Conservation (phyloP, 1,140 invertebrate genomes). For the Scylla paramamosain region DNA sequence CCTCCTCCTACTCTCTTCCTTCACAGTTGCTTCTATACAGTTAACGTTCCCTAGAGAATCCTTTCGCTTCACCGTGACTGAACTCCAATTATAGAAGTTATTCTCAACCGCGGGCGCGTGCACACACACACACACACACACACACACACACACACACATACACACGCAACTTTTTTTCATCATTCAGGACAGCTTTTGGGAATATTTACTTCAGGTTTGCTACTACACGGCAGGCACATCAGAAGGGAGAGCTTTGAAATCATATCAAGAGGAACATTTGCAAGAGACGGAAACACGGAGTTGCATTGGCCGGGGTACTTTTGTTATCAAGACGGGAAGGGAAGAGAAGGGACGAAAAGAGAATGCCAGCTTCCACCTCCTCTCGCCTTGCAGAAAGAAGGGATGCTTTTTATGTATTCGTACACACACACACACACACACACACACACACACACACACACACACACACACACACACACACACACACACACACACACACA, state of each 20-base stretch:
- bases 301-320: background rate
- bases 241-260: background rate
- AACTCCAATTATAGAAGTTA: too few species aligned
- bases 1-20: too few species aligned
- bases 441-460: constrained; percentile 43
- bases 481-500: constrained; percentile 41
- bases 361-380: too few species aligned
- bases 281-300: background rate
- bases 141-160: too few species aligned
- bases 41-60: too few species aligned
- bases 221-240: background rate
- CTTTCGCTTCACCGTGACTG: too few species aligned
- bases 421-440: constrained; percentile 37
- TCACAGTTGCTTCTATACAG: too few species aligned
- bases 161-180: background rate
- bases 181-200: background rate
- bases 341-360: background rate
- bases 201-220: background rate
- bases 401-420: background rate
- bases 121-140: too few species aligned
- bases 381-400: too few species aligned
- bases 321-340: background rate
- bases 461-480: constrained; percentile 43
- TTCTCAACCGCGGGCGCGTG: too few species aligned
- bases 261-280: background rate